Evolutionary conservation across 2,888 invertebrate species (phyloP), one percentile per base, ranked within the genome.

Genomic region (Muscina levida): DNA sequence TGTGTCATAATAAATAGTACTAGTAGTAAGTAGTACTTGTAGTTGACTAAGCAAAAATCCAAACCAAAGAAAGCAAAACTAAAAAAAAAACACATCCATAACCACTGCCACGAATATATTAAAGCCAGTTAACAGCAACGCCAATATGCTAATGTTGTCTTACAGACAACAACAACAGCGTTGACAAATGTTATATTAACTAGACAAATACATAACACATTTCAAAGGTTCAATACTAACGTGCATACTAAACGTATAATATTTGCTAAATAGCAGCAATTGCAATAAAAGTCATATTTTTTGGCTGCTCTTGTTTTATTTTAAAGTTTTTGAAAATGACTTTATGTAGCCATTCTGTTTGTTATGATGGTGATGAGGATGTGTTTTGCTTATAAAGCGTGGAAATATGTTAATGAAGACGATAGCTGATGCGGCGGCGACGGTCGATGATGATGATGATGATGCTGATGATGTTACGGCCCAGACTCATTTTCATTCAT

Each of bases 401-500:
- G 44, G 15, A 51, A 67, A 66, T 62, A 19, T 70, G 39, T 57
- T 51, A 71, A 59, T 67, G 72, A 77, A 57, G 66, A 65, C 57
- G 31, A 57, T 24, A 70, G n/a, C 6, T 46, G 1, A n/a, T n/a
- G n/a, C n/a, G n/a, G n/a, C 17, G 51, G 51, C 51, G 8, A 48
- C 48, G 1, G 6, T 31, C 8, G 8, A 31, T 8, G 31, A 5
- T 31, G 31, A 31, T 31, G 31, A 31, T 8, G 3, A 31, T n/a
- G 8, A 31, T 8, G 31, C 8, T 31, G 31, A 31, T 31, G 31
- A 31, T 8, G 3, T n/a, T n/a, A n/a, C n/a, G 8, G 31, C 4
- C 31, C 31, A 31, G 31, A 31, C 22, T 42, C 42, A 62, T 74
- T 73, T 39, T 57, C 71, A 67, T 71, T 72, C 67, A 79, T 74